Percentiles rank a stretch among this genome's conserved stretches.
These are phyloP conservation scores for Hypsibius dujardini DNA, from an alignment of 1,140 invertebrate genomes.

Conservation along the genomic window DNA sequence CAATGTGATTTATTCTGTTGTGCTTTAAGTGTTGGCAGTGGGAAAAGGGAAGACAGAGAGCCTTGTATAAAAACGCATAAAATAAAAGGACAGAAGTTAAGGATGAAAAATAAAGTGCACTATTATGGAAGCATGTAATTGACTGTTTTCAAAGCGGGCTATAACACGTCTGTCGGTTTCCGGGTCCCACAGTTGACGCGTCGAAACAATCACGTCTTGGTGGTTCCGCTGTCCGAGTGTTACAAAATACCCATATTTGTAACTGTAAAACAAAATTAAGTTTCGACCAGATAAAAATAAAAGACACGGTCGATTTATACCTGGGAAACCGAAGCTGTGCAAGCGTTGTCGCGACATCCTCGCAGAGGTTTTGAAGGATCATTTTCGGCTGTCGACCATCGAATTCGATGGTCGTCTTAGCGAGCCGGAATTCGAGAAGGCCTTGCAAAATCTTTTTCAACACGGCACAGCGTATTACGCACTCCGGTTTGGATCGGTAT, in stretches of 20 bases:
- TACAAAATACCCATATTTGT: constrained; percentile 10
- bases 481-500: not conserved
- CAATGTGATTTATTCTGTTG: too few relatives aligned
- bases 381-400: not conserved
- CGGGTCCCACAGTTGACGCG: not conserved
- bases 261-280: not conserved
- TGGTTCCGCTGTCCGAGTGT: not conserved
- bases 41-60: too few relatives aligned
- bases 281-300: too few relatives aligned
- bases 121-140: not conserved
- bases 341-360: too few relatives aligned
- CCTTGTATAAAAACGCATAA: too few relatives aligned
- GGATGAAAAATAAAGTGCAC: constrained; percentile 6
- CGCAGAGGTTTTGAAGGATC: not conserved
- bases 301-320: too few relatives aligned
- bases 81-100: not conserved
- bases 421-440: not conserved
- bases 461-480: not conserved
- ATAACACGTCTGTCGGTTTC: not conserved
- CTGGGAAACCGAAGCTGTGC: not conserved
- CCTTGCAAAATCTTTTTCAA: constrained; percentile 5
- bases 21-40: too few relatives aligned
- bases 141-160: not conserved
- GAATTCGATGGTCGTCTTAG: too few relatives aligned
- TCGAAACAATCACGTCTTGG: constrained; percentile 9